A percentile compares a stretch with the other conserved stretches of the same genome.
Evolutionary conservation across 2,113 vertebrate genomes (phyloP).

Genomic region (Pogona vitticeps): DNA sequence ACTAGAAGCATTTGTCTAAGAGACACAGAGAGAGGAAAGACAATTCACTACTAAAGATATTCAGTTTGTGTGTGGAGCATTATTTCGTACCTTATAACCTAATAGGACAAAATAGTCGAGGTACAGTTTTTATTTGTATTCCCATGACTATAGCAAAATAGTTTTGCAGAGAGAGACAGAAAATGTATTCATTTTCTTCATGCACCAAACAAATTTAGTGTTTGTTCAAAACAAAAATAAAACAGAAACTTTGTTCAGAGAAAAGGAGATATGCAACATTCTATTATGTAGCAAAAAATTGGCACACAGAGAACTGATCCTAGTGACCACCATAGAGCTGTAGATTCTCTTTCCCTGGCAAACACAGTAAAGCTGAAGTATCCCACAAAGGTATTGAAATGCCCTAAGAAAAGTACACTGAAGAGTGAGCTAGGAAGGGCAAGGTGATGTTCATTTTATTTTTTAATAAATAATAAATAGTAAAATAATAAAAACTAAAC

Average conservation of each 20-base stretch:
- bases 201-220: neutral
- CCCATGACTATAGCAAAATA: conserved; percentile 38
- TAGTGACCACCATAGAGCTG: too few relatives aligned
- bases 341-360: neutral
- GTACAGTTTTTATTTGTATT: conserved; percentile 45
- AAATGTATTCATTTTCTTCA: conserved; percentile 11
- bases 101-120: conserved; percentile 56
- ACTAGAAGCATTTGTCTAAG: conserved; percentile 72
- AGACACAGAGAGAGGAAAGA: conserved; percentile 41
- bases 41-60: conserved; percentile 44
- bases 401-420: too few relatives aligned
- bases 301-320: too few relatives aligned
- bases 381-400: neutral
- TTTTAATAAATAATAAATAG: too few relatives aligned
- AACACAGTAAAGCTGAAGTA: neutral
- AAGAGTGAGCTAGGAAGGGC: too few relatives aligned
- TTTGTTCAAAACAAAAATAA: neutral
- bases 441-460: too few relatives aligned
- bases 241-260: neutral
- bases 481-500: too few relatives aligned
- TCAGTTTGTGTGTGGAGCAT: conserved; percentile 44
- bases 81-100: conserved; percentile 64
- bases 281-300: too few relatives aligned
- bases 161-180: conserved; percentile 45
- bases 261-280: too few relatives aligned